Evolutionary conservation across 2,113 vertebrate genomes (phyloP).

Genomic region (Rhinopomastus cyanomelas): DNA sequence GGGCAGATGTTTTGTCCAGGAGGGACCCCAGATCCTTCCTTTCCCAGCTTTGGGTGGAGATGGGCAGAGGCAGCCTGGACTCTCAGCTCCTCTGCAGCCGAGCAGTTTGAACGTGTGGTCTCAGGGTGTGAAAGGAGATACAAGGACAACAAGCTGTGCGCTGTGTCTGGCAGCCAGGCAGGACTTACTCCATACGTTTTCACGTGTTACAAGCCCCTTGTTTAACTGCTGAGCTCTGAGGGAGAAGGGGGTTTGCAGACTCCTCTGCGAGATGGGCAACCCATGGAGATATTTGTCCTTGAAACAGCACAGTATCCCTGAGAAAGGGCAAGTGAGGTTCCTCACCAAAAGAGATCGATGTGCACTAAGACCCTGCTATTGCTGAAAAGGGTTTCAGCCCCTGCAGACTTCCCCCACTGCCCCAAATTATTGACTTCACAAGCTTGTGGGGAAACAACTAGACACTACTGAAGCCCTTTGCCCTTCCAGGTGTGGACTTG

Average conservation of each 20-base stretch:
- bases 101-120: background rate
- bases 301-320: background rate
- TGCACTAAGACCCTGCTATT: background rate
- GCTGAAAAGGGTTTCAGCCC: background rate
- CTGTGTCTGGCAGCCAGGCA: background rate
- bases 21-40: background rate
- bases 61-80: background rate
- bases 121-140: background rate
- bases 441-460: background rate
- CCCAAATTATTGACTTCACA: rapidly evolving
- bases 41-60: background rate
- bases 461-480: background rate
- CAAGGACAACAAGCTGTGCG: background rate
- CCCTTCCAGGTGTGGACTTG: background rate
- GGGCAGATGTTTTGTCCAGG: background rate
- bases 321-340: background rate
- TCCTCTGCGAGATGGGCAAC: too few relatives aligned
- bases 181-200: background rate
- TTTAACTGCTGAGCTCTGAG: background rate
- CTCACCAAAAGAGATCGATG: background rate
- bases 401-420: background rate
- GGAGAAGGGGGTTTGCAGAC: background rate
- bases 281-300: background rate
- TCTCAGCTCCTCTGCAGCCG: background rate
- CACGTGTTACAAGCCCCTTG: rapidly evolving